Evolutionary conservation across 1,140 invertebrate species (phyloP).

Genomic region (Chironomus tepperi): DNA sequence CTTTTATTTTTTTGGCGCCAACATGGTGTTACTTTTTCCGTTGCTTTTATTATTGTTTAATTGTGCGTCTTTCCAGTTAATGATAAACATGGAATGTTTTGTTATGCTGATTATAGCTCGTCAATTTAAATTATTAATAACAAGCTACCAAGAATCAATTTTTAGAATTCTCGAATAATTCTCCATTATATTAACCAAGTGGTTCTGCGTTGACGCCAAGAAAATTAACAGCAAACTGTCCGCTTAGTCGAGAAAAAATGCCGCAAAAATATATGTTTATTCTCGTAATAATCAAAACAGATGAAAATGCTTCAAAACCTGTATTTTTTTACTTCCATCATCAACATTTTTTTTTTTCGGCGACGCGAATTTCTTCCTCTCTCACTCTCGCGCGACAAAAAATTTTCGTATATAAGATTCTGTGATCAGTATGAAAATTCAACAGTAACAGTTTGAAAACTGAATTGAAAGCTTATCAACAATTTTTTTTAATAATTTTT

Average conservation of each 20-base stretch:
- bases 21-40: slow-evolving; percentile 6
- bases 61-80: neutral
- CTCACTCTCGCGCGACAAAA: neutral
- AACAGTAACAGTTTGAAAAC: slow-evolving; percentile 18
- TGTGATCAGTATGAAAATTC: neutral
- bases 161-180: no score
- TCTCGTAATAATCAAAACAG: slow-evolving; percentile 19
- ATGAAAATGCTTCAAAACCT: slow-evolving; percentile 15
- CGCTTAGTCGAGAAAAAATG: neutral
- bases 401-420: slow-evolving; percentile 18
- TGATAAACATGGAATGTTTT: no score
- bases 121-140: no score
- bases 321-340: neutral
- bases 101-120: no score
- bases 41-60: neutral
- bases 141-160: no score
- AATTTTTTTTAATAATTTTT: neutral
- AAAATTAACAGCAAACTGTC: slow-evolving; percentile 2
- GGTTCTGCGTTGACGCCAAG: neutral
- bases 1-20: neutral
- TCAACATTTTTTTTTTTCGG: neutral
- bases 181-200: neutral
- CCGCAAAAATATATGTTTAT: slow-evolving; percentile 1
- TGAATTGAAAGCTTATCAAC: neutral
- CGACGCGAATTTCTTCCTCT: slow-evolving; percentile 16